Evolutionary conservation across 1,140 invertebrate species (phyloP).

Genomic region (Berghia stephanieae): DNA sequence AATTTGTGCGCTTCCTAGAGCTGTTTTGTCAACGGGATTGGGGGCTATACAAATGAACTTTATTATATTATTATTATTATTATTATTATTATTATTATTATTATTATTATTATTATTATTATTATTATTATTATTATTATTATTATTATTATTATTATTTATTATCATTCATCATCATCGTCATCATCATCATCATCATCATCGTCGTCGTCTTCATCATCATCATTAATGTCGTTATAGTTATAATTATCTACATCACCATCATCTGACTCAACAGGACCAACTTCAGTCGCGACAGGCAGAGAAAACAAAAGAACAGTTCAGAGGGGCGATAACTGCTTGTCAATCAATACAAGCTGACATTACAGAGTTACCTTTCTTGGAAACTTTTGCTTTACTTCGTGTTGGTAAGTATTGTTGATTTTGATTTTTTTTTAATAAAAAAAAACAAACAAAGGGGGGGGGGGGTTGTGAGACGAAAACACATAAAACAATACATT

Average conservation of each 20-base stretch:
- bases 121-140: too few species aligned
- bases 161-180: conserved; percentile 14
- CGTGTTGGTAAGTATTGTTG: conserved; percentile 69
- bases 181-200: conserved; percentile 23
- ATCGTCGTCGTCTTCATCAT: conserved; percentile 11
- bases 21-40: too few species aligned
- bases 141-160: not conserved
- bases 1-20: too few species aligned
- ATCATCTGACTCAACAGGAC: not conserved
- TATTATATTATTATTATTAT: too few species aligned
- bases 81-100: not conserved
- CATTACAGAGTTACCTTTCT: conserved; percentile 71
- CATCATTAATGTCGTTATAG: not conserved
- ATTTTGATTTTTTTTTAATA: too few species aligned
- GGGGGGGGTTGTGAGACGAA: not conserved
- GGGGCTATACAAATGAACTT: too few species aligned
- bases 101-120: not conserved
- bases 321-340: conserved; percentile 44
- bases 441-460: too few species aligned
- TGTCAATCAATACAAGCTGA: conserved; percentile 70
- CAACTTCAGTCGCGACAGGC: not conserved
- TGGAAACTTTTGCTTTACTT: conserved; percentile 75
- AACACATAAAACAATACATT: too few species aligned
- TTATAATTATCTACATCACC: not conserved
- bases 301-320: not conserved